These are phyloP conservation scores for Pitta sordida DNA, from an alignment of 2,113 vertebrate species.

Conservation along the genomic window DNA sequence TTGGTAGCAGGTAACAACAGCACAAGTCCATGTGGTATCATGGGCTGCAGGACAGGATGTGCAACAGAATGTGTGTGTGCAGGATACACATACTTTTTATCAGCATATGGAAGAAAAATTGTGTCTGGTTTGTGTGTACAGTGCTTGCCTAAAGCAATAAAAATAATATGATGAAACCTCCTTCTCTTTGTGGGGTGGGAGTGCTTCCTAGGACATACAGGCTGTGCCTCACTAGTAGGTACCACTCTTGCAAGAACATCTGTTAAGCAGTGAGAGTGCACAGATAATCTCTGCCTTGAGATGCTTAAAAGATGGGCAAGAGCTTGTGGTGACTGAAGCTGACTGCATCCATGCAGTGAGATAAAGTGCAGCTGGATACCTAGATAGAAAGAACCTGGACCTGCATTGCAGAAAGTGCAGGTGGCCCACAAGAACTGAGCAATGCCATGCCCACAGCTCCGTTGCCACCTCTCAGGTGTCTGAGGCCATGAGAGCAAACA, in stretches of 20 bases:
- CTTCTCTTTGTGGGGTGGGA: not conserved
- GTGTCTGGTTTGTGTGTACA: not conserved
- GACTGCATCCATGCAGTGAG: not conserved
- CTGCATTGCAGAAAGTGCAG: conserved; percentile 8
- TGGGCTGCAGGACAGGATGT: not conserved
- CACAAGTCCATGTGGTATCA: fast-evolving
- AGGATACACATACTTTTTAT: not conserved
- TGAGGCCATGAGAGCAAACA: not conserved
- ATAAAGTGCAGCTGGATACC: not conserved
- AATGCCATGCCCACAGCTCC: not conserved
- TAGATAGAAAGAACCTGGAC: not conserved
- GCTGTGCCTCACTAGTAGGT: not conserved
- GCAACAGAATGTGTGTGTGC: not conserved
- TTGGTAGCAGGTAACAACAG: not conserved
- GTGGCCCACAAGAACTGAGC: not conserved
- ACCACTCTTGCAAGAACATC: not conserved
- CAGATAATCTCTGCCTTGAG: not conserved
- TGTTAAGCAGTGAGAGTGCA: not conserved
- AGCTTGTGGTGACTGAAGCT: not conserved
- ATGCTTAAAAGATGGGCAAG: not conserved
- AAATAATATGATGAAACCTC: not conserved
- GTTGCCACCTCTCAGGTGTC: not conserved
- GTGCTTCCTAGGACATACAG: not conserved
- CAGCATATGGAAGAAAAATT: not conserved
- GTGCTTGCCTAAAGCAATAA: not conserved